phyloP scores from a whole-genome alignment of 2,888 invertebrate genomes.

The Diachrysia chrysitis region DNA sequence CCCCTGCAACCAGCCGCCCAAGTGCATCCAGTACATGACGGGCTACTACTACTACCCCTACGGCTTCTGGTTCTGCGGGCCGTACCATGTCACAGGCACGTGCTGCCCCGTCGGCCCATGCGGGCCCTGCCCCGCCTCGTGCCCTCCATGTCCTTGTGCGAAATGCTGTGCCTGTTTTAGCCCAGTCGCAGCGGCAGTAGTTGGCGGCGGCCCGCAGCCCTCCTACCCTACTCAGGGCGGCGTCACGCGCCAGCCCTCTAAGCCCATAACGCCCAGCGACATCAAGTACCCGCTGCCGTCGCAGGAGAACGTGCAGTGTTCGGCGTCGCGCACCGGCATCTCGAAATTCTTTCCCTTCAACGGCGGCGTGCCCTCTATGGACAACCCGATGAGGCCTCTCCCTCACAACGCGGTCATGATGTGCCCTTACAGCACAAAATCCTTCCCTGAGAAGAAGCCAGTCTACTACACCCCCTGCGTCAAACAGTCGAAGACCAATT shows the following conservation, averaged over 20 bases:
- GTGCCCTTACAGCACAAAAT: slow-evolving; percentile 57
- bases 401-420: slow-evolving; percentile 39
- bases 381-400: slow-evolving; percentile 15
- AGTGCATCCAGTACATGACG: slow-evolving; percentile 79
- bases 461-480: slow-evolving; percentile 19
- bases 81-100: slow-evolving; percentile 75
- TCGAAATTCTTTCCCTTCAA: slow-evolving; percentile 69
- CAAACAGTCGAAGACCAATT: slow-evolving; percentile 5
- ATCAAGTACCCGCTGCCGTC: slow-evolving; percentile 35
- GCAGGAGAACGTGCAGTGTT: background rate
- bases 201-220: slow-evolving; percentile 12
- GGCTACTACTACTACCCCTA: slow-evolving; percentile 84
- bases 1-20: slow-evolving; percentile 75
- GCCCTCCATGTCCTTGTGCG: slow-evolving; percentile 18
- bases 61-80: slow-evolving; percentile 82
- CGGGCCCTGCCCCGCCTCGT: slow-evolving; percentile 50
- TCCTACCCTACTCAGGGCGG: background rate
- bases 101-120: slow-evolving; percentile 66
- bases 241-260: background rate
- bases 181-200: slow-evolving; percentile 19
- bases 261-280: slow-evolving; percentile 7
- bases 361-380: slow-evolving; percentile 17
- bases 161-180: slow-evolving; percentile 37
- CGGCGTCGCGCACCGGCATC: slow-evolving; percentile 47
- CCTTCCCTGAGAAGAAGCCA: background rate